Evolutionary conservation across 37 sponge, comb jelly and placozoan species (phyloP), one percentile per base, ranked within the genome.

Genomic region (Bolinopsis microptera): DNA sequence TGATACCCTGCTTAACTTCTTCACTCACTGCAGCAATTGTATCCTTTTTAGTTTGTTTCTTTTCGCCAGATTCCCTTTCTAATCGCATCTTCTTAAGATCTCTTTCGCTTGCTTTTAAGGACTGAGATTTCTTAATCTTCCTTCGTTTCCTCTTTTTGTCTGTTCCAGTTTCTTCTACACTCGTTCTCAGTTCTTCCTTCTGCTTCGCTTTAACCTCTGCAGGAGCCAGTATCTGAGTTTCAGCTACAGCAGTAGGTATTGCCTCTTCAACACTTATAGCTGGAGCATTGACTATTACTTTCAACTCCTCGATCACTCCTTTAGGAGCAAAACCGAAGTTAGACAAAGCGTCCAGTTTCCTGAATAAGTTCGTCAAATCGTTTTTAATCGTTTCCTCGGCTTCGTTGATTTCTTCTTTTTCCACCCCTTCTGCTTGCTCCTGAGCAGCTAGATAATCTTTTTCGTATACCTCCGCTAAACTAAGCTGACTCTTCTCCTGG

Each of bases 301-400:
- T 72, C 8, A 93, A 18, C 27, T 93, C 93, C 8, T 93, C 76
- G 25, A 26, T 95, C 28, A 96, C 98, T 26, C 96, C 96, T 82
- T 96, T 99, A 0, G 99, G 99, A n/a, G 99, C 96, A 92, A 96
- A 99, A 72, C 94, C 93, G 74, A 95, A 99, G 93, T 97, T 99
- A 16, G 99, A 96, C 1, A 99, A 94, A 48, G 99, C 97, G 94
- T 99, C 99, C 76, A 99, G 93, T 40, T 97, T 96, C 27, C 83
- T 68, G 93, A 99, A 99, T 27, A 99, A 93, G 30, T 93, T 94
- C 40, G 0, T 38, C 27, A 86, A 26, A 41, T 86, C 90, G 3
- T 16, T 41, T 40, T 86, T 86, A 48, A 86, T 86, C 39, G 41
- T 16, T 27, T 86, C 90, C 90, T 86, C 90, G 23, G 38, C 32